These are phyloP conservation scores for Aphis gossypii DNA, from an alignment of 1,140 invertebrate species.

Conservation along the genomic window DNA sequence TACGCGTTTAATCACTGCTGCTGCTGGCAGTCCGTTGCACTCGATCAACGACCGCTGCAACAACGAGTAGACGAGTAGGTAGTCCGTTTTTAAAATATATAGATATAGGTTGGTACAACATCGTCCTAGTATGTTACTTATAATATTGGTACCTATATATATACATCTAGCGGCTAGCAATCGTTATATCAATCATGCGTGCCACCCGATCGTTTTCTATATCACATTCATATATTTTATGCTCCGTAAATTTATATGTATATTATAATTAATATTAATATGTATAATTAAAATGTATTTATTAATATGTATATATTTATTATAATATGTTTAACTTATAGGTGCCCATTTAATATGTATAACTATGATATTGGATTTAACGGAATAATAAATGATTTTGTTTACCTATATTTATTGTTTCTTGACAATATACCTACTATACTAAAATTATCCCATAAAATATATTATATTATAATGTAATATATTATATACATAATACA, in stretches of 20 bases:
- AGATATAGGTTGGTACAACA: not conserved
- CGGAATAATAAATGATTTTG: not conserved
- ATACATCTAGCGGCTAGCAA: no score
- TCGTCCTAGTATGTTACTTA: not conserved
- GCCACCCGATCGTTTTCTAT: no score
- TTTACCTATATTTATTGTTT: not conserved
- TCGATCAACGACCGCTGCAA: not conserved
- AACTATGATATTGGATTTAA: not conserved
- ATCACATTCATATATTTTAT: not conserved
- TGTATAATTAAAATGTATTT: no score
- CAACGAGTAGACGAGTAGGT: not conserved
- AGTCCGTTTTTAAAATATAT: not conserved
- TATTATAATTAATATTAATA: no score
- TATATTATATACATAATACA: not conserved
- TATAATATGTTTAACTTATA: not conserved
- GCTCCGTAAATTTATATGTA: no score
- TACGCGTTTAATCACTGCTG: constrained; percentile 13
- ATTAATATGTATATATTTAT: not conserved
- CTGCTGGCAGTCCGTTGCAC: not conserved
- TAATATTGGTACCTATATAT: no score
- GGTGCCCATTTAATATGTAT: not conserved
- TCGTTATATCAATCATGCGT: no score
- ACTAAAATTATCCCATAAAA: not conserved
- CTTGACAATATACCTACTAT: not conserved
- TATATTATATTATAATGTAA: not conserved